Evolutionary conservation across 1,140 invertebrate species (phyloP), one percentile per base, ranked within the genome.

Genomic region (Temnothorax nylanderi): DNA sequence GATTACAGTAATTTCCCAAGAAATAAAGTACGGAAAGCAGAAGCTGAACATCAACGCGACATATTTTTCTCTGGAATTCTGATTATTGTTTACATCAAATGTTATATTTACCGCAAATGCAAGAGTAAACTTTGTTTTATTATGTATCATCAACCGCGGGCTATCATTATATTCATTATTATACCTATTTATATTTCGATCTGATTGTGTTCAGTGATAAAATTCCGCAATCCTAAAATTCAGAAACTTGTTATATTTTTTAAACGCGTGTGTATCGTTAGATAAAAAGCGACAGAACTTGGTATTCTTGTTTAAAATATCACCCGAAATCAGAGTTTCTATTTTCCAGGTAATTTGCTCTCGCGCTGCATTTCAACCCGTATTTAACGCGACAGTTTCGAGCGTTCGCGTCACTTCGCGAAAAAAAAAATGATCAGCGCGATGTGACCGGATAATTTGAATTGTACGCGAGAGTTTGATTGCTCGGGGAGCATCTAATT

Each of bases 391-490:
- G 26, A 32, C 26, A 47, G 2, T 78, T 32, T 64, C 10, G 26
- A n/a, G 47, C 49, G 49, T 37, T 6, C 18, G 18, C 7, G 41
- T 58, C 13, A 32, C 32, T 32, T 41, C 2, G 32, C 26, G 13
- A 18, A 85, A 78, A 74, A 62, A 85, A 58, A 32, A 62, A 62
- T n/a, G 34, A 71, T 72, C 58, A 32, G 37, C 34, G 44, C 37
- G 26, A 47, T 7, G 37, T 41, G 26, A 85, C 47, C 37, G 37
- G 60, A 62, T 85, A 78, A 85, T 85, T 85, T 37, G 37, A 64
- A 85, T 49, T 78, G 71, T 64, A 77, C 47, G 58, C 58, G 41
- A 16, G 60, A 85, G 44, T 67, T 62, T 65, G 82, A 85, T 85
- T 85, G 71, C 82, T 65, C 16, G n/a, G 74, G 72, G 82, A 85